Base-by-base conservation (phyloP, 2,113 vertebrate genomes). In the Hylia prasina region DNA sequence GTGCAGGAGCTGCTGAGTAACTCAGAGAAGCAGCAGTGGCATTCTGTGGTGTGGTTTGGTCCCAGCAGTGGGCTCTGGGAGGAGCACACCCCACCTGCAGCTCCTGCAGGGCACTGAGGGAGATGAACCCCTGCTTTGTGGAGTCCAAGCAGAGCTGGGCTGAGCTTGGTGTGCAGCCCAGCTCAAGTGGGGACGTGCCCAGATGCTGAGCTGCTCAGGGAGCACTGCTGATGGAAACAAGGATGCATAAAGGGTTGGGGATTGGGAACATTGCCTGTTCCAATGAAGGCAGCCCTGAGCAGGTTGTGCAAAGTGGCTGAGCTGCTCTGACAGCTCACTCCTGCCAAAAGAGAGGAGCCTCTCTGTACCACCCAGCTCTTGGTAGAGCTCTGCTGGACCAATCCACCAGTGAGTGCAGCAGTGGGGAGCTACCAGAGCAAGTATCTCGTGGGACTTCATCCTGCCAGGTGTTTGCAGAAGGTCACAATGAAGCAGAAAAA, bases 31-130 rank as follows among this genome's bases (percentile, higher is more conserved):
- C 63, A 69, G 20, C 53, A 45, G 56, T 22, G 72, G 14, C 61
- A 18, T 27, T 31, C 1, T 6, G 0, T 42, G 47, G 20, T 0
- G 2, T 31, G 48, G 30, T 33, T 71, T 78, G 47, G 39, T 12
- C 1, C 15, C 17, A 53, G 30, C 63, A 51, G 30, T 15, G 21
- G 37, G 69, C 15, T 82, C 12, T 68, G 61, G 65, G 84, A 64
- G 61, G 39, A 87, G 53, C 48, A 25, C 2, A 0, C 13, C 44
- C 39, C 30, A 40, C n/a, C 61, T 7, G 3, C 64, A 42, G 39
- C 69, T 78, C 39, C 77, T 72, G 35, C 14, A 33, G 22, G 30
- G 48, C n/a, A 19, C 16, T 37, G 72, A 24, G 37, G 50, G 16
- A 66, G 39, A 24, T 23, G 37, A 66, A 35, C 28, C 2, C 10